Evolutionary conservation across 2,888 invertebrate species (phyloP), one percentile per base, ranked within the genome.

Genomic region (Zootermopsis nevadensis): DNA sequence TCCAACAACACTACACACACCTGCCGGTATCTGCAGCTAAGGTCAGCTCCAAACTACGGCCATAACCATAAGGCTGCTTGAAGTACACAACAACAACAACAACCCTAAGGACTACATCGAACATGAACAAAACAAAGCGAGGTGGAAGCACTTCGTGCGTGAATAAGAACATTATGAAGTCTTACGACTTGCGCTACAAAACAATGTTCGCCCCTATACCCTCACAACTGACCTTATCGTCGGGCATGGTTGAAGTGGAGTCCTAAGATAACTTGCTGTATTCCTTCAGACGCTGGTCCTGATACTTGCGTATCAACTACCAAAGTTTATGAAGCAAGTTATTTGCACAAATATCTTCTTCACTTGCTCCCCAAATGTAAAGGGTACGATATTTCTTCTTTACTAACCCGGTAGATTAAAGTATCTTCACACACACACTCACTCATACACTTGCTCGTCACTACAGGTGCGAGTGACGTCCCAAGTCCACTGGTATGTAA

Each of bases 221-320:
- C 15, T 10, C 66, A 66, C 31, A 30, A 85, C 85, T 84, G 84
- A 85, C 85, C 85, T 85, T 85, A 38, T 84, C 85, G 79, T 76
- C 82, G 66, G 85, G 81, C 85, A 85, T 85, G 84, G 83, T 83
- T 33, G 81, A 72, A 80, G 55, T 60, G 30, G 69, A 69, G 69
- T 69, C 33, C 31, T 30, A n/a, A 1, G 30, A 69, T 30, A 69
- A 74, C 8, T n/a, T 74, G 8, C 74, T 74, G 74, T 74, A 74
- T n/a, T 74, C 74, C 74, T 69, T 69, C 12, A 1, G 66, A 48
- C 48, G 48, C 48, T 48, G 60, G 60, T n/a, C n/a, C 60, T 60
- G 60, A 27, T 60, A 27, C 74, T 31, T 3, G 27, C 38, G 33
- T 72, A 72, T 33, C 19, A 72, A 72, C 33, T 38, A 74, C 2